Evolutionary conservation across 2,888 invertebrate genomes (phyloP).

Genomic region (Caenorhabditis sp.): DNA sequence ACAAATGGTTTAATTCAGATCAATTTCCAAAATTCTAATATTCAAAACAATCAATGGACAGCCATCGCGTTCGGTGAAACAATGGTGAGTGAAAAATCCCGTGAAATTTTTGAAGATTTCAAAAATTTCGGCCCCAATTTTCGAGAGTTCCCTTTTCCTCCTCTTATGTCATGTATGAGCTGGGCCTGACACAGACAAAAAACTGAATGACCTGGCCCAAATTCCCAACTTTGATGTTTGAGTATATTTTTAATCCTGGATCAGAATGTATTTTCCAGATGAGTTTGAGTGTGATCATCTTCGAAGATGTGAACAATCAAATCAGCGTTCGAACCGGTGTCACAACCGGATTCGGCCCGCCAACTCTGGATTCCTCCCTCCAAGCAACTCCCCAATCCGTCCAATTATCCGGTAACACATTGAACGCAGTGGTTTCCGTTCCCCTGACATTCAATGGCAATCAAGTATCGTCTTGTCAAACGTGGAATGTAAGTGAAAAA

Average conservation of each 20-base stretch:
- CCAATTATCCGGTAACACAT: slow-evolving; percentile 19
- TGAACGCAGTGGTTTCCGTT: slow-evolving; percentile 21
- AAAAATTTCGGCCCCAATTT: no score
- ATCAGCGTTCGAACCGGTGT: slow-evolving; percentile 24
- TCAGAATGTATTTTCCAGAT: no score
- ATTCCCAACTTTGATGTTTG: not conserved
- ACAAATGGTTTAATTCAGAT: slow-evolving; percentile 24
- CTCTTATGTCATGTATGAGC: no score
- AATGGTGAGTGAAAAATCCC: slow-evolving; percentile 20
- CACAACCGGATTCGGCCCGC: slow-evolving; percentile 28
- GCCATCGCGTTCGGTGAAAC: slow-evolving; percentile 36
- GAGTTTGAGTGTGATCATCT: slow-evolving; percentile 26
- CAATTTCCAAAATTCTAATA: slow-evolving; percentile 15
- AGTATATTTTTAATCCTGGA: no score
- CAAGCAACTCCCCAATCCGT: slow-evolving; percentile 12
- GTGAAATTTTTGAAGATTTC: no score
- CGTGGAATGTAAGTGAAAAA: slow-evolving; percentile 35
- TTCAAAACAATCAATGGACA: slow-evolving; percentile 40
- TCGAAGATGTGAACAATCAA: slow-evolving; percentile 24
- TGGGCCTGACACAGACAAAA: no score
- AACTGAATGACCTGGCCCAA: not conserved
- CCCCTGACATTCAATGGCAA: slow-evolving; percentile 28
- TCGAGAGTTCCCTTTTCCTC: no score
- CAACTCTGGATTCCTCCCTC: slow-evolving; percentile 18
- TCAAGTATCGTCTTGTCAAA: slow-evolving; percentile 30